phyloP scores from a whole-genome alignment of 2,113 vertebrate species.

The Trinectes maculatus region DNA sequence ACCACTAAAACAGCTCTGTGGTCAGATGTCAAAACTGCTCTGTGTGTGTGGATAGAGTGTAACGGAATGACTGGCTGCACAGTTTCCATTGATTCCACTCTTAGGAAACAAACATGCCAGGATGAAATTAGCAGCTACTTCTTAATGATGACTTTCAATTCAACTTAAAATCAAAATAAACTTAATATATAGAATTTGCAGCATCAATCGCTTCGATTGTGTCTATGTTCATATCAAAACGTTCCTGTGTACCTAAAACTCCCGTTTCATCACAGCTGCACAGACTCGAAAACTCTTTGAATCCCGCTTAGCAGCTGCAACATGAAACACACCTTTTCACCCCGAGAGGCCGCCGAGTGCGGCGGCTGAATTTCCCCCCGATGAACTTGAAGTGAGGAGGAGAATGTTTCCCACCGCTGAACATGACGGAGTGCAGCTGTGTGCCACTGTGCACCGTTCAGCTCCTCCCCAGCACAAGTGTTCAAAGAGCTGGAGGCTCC shows the following conservation, averaged over 20 bases:
- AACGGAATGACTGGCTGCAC: constrained; percentile 31
- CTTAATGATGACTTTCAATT: no score
- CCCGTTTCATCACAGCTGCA: constrained; percentile 32
- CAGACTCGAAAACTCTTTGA: constrained; percentile 20
- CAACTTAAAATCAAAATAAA: no score
- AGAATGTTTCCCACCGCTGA: constrained; percentile 61
- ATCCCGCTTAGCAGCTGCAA: constrained; percentile 42
- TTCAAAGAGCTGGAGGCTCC: constrained; percentile 66
- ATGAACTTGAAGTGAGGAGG: constrained; percentile 52
- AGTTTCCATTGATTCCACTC: constrained; percentile 15
- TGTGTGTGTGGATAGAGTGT: constrained; percentile 5
- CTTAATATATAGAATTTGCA: no score
- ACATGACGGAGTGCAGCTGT: constrained; percentile 71
- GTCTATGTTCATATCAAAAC: no score
- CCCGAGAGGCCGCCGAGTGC: constrained; percentile 14
- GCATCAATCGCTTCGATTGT: not conserved
- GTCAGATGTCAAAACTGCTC: constrained; percentile 24
- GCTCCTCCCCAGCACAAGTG: constrained; percentile 49
- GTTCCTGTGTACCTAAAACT: no score
- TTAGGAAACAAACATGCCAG: constrained; percentile 1
- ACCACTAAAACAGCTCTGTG: constrained; percentile 32
- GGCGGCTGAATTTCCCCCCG: constrained; percentile 55
- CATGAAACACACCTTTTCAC: constrained; percentile 50
- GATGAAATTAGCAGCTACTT: constrained; percentile 31
- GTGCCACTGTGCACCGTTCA: constrained; percentile 51